Conservation (phyloP, 2,888 invertebrate genomes). For the Ceraclea dissimilis region DNA sequence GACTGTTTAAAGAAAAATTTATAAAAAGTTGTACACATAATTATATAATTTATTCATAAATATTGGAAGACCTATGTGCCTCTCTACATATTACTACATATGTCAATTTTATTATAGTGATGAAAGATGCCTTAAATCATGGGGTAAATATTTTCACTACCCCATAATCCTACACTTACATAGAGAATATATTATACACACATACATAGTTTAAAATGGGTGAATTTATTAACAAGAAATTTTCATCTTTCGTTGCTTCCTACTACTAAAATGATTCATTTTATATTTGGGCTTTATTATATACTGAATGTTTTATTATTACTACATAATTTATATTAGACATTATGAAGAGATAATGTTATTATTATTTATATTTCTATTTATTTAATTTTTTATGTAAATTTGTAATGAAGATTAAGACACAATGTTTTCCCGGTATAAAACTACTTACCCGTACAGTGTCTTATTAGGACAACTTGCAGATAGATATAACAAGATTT, state of each 20-base stretch:
- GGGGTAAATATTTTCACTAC: no score
- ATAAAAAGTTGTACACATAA: background rate
- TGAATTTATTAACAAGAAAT: no score
- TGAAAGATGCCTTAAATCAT: background rate
- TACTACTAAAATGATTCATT: background rate
- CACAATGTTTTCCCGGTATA: background rate
- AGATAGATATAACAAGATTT: no score
- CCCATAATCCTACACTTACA: no score
- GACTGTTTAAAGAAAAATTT: background rate
- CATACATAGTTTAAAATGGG: background rate
- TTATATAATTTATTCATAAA: background rate
- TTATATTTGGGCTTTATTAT: background rate
- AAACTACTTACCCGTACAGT: no score
- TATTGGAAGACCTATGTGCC: background rate
- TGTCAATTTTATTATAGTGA: background rate
- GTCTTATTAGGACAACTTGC: no score
- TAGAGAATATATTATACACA: background rate
- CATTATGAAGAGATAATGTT: background rate
- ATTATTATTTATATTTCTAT: background rate
- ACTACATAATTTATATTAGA: background rate
- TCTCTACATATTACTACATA: background rate
- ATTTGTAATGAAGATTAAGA: background rate
- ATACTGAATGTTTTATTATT: background rate
- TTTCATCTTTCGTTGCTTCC: no score
- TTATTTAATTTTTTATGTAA: background rate